phyloP scores from a whole-genome alignment of 2,888 invertebrate genomes.

The Heteropelma amictum region DNA sequence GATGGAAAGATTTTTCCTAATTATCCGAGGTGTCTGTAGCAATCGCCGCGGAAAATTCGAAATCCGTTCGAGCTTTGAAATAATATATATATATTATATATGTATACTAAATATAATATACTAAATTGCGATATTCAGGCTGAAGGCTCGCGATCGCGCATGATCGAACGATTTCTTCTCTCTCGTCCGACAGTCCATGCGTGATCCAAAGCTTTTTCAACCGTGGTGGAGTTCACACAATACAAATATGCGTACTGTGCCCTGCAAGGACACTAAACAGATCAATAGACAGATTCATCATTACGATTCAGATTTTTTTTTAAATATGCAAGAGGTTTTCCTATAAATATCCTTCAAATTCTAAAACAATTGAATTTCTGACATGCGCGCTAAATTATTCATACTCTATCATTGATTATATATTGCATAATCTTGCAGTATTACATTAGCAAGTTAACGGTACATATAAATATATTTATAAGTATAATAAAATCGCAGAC shows the following conservation, averaged over 20 bases:
- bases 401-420: too few species aligned
- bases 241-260: neutral
- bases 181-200: slow-evolving; percentile 7
- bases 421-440: too few species aligned
- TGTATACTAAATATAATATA: neutral
- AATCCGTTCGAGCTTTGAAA: neutral
- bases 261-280: neutral
- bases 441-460: too few species aligned
- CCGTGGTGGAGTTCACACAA: slow-evolving; percentile 7
- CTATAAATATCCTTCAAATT: too few species aligned
- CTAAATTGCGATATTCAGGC: slow-evolving; percentile 5
- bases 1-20: slow-evolving; percentile 39
- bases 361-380: too few species aligned
- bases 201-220: slow-evolving; percentile 23
- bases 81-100: neutral
- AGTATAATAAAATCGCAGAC: too few species aligned
- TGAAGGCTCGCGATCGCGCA: slow-evolving; percentile 14
- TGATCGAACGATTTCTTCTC: slow-evolving; percentile 28
- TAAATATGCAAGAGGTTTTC: neutral
- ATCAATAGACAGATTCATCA: too few species aligned
- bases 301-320: too few species aligned
- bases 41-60: slow-evolving; percentile 34
- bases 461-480: too few species aligned
- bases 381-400: too few species aligned
- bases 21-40: slow-evolving; percentile 36